Evolutionary conservation across 2,113 vertebrate species (phyloP), one percentile per base, ranked within the genome.

Genomic region (Salvator merianae): DNA sequence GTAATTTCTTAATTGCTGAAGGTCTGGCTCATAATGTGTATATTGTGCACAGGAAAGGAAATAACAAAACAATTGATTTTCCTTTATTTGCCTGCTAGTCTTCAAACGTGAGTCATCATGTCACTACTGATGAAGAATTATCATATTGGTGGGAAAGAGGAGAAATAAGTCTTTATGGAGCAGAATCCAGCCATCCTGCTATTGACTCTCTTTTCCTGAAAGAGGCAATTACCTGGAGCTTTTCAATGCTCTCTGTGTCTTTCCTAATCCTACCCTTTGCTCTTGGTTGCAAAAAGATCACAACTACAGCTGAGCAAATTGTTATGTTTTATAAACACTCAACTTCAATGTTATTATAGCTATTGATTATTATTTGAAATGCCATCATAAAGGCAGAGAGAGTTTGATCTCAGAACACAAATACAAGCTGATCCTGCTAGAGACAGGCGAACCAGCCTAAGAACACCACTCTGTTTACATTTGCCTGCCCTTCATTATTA

Each of bases 351-450:
- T 32, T 72, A 71, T 71, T 59, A 63, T 82, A n/a, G 38, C 13
- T 75, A 74, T 82, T 83, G 71, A 83, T 70, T 70, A 77, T 84
- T 77, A 16, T n/a, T 84, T 14, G 65, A 77, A 77, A 70, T 77
- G 9, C 47, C 36, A 38, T 34, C 22, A 38, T 34, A 53, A 3
- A 32, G 36, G 9, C 9, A 22, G 30, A 50, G 30, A n/a, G 24
- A 12, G 32, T 34, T 79, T n/a, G 36, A 4, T 66, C 28, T n/a
- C 3, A 32, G 8, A 30, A n/a, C 14, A 3, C 34, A 66, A 38
- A 30, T 1, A 14, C 3, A 40, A 40, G 16, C 32, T 16, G n/a
- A 68, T 69, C 32, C 68, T 69, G 6, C 32, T 20, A 20, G 20
- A 59, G 55, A 20, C 55, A 59, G 16, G 55, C 50, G 8, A 53